Percentiles rank a stretch among this genome's conserved stretches.
Conservation (phyloP, 64 coral and sea anemone genomes). For the Orbicella faveolata region DNA sequence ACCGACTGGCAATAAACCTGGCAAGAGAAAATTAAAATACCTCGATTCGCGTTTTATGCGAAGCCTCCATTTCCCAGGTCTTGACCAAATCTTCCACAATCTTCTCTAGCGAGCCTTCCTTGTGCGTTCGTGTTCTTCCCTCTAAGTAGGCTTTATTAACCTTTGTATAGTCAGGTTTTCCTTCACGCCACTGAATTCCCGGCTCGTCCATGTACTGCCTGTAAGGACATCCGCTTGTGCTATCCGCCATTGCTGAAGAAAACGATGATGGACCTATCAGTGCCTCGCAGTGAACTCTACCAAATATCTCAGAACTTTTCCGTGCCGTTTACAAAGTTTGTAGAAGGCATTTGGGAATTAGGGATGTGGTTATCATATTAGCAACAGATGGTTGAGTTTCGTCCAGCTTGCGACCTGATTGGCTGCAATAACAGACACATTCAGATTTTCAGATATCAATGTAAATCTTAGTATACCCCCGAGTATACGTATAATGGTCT, state of each 20-base stretch:
- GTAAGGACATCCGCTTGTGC: conserved; percentile 14
- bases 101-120: conserved; percentile 80
- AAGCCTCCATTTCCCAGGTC: conserved; percentile 95
- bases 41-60: conserved; percentile 67
- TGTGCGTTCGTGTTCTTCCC: conserved; percentile 69
- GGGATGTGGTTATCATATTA: too few relatives aligned
- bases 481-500: too few relatives aligned
- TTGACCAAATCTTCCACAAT: conserved; percentile 94
- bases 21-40: not conserved
- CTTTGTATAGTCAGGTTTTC: conserved; percentile 70
- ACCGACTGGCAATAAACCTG: too few relatives aligned
- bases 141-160: conserved; percentile 56
- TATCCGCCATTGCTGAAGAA: not conserved
- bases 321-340: too few relatives aligned
- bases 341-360: too few relatives aligned
- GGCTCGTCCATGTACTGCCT: conserved; percentile 74
- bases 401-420: too few relatives aligned
- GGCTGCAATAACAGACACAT: too few relatives aligned
- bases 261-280: too few relatives aligned
- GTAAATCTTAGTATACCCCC: too few relatives aligned
- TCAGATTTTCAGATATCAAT: too few relatives aligned
- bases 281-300: too few relatives aligned
- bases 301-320: too few relatives aligned
- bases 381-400: not conserved
- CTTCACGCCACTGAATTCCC: conserved; percentile 71